Evolutionary conservation across 1,140 invertebrate species (phyloP).

Genomic region (Zeugodacus cucurbitae): DNA sequence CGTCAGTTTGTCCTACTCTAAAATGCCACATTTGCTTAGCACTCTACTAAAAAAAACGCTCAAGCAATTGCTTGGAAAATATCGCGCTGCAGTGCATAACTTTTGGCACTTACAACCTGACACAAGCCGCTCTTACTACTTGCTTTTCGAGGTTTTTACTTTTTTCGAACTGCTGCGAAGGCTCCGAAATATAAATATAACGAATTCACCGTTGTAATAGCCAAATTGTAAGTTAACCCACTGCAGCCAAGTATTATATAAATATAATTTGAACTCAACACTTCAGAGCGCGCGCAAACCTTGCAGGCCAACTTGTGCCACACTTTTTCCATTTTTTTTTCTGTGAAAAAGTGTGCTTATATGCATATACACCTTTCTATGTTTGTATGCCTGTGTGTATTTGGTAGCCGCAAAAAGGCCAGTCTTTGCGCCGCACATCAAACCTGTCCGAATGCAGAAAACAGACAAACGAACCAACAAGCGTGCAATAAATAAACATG

Average conservation of each 20-base stretch:
- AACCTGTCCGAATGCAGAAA: background rate
- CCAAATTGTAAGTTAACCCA: background rate
- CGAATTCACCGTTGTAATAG: slow-evolving; percentile 14
- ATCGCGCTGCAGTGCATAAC: background rate
- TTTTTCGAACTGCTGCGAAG: background rate
- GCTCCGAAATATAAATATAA: background rate
- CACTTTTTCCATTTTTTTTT: background rate
- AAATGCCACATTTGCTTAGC: background rate
- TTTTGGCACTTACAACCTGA: background rate
- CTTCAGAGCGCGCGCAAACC: background rate
- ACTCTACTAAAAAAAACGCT: background rate
- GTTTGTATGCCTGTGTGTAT: background rate
- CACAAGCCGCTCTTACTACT: background rate
- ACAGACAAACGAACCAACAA: background rate
- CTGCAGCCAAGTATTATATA: slow-evolving; percentile 33
- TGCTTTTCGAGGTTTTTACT: background rate
- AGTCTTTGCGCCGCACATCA: slow-evolving; percentile 3
- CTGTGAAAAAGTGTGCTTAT: background rate
- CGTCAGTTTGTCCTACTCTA: background rate
- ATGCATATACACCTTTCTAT: background rate
- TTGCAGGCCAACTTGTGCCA: background rate
- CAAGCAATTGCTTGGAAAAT: background rate
- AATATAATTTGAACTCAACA: slow-evolving; percentile 5
- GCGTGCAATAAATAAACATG: background rate
- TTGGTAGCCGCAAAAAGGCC: background rate